Conservation (phyloP, 2,797 vertebrate species). For the Poeciliopsis turneri region DNA sequence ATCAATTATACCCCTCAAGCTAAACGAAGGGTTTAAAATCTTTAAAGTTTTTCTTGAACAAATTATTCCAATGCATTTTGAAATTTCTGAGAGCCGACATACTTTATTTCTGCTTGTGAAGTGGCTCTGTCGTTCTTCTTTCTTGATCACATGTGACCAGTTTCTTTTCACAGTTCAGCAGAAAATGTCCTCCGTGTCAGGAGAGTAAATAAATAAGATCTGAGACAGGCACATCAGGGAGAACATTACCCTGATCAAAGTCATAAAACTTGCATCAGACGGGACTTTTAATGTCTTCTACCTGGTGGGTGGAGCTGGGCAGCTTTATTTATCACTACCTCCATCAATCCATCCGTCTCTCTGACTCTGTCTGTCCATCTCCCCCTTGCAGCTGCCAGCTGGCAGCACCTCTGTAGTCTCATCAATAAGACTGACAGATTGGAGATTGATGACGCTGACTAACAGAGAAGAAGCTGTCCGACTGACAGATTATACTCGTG, state of each 20-base stretch:
- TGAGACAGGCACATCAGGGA: slow-evolving; percentile 39
- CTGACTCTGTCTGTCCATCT: slow-evolving; percentile 39
- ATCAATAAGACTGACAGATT: slow-evolving; percentile 74
- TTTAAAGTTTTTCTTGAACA: not conserved
- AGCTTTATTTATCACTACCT: slow-evolving; percentile 57
- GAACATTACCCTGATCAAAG: slow-evolving; percentile 65
- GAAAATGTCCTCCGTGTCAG: not conserved
- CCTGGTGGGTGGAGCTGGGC: slow-evolving; percentile 50
- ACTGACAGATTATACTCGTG: slow-evolving; percentile 55
- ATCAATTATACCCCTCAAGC: not conserved
- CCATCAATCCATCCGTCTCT: slow-evolving; percentile 54
- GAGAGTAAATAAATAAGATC: slow-evolving; percentile 58
- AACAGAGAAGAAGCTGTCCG: slow-evolving; percentile 65
- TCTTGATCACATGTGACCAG: not conserved
- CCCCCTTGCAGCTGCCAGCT: slow-evolving; percentile 61
- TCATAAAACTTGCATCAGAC: slow-evolving; percentile 63
- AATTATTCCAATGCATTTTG: not conserved
- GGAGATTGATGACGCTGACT: slow-evolving; percentile 70
- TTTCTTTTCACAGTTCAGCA: slow-evolving; percentile 3
- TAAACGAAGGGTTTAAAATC: not conserved
- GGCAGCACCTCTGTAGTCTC: slow-evolving; percentile 58
- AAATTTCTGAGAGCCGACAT: not conserved
- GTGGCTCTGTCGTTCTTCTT: not conserved
- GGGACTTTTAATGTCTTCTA: slow-evolving; percentile 60
- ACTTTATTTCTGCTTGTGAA: not conserved